These are phyloP conservation scores for Limnephilus rhombicus DNA, from an alignment of 2,888 invertebrate species.

Conservation along the genomic window DNA sequence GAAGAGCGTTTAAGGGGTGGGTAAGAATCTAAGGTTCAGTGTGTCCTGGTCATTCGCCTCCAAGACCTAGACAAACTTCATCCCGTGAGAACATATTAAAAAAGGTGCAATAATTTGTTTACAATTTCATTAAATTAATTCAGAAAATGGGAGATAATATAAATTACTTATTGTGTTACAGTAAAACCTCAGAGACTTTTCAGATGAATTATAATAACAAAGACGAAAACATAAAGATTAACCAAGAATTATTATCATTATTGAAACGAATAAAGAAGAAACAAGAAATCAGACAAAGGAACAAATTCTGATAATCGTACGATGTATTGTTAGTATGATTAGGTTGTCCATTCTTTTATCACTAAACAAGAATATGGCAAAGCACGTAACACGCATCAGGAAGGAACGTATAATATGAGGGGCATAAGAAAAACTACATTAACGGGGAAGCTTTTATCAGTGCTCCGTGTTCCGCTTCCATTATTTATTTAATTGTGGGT, in stretches of 20 bases:
- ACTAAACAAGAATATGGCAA: background rate
- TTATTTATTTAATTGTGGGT: background rate
- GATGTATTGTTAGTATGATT: background rate
- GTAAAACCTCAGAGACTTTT: background rate
- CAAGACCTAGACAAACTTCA: too few relatives aligned
- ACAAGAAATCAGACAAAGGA: background rate
- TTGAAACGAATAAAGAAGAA: background rate
- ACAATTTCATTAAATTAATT: too few relatives aligned
- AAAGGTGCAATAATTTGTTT: too few relatives aligned
- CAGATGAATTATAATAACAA: background rate
- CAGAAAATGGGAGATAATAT: too few relatives aligned
- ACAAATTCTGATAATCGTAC: background rate
- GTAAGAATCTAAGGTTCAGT: too few relatives aligned
- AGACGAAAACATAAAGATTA: background rate
- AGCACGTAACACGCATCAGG: background rate
- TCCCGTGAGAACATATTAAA: too few relatives aligned
- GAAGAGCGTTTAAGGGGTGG: too few relatives aligned
- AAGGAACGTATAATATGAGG: background rate
- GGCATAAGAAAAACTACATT: background rate
- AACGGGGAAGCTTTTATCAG: background rate
- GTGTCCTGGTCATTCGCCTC: too few relatives aligned
- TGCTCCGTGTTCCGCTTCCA: background rate
- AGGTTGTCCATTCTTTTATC: background rate
- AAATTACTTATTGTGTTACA: background rate
- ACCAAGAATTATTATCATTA: background rate